A percentile compares a stretch with the other conserved stretches of the same genome.
Evolutionary conservation across 2,113 vertebrate species (phyloP).

Genomic region (Osmerus mordax): DNA sequence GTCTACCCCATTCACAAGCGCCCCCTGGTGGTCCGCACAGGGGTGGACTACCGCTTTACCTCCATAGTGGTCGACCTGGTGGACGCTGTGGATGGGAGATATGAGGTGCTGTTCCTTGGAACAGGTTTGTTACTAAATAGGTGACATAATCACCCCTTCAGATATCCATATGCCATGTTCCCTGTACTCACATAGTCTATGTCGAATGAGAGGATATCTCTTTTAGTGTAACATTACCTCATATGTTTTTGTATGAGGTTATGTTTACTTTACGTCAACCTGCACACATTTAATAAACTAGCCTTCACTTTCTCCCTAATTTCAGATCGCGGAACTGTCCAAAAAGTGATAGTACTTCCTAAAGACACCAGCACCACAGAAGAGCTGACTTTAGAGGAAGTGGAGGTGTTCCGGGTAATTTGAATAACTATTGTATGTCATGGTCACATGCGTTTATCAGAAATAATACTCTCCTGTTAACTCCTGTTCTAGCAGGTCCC

Average conservation of each 20-base stretch:
- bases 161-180: too few relatives aligned
- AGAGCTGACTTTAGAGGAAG: slow-evolving; percentile 68
- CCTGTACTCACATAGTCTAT: too few relatives aligned
- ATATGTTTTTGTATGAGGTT: too few relatives aligned
- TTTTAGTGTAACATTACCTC: too few relatives aligned
- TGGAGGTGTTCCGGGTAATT: slow-evolving; percentile 69
- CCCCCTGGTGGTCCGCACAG: slow-evolving; percentile 66
- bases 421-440: background rate
- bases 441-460: background rate
- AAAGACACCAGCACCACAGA: slow-evolving; percentile 60
- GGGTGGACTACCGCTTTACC: slow-evolving; percentile 68
- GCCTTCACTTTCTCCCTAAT: background rate
- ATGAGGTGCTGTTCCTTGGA: slow-evolving; percentile 70
- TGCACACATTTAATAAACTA: background rate
- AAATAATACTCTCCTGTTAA: too few relatives aligned
- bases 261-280: too few relatives aligned
- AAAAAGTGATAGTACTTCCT: slow-evolving; percentile 71
- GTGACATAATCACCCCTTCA: too few relatives aligned
- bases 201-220: too few relatives aligned
- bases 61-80: slow-evolving; percentile 68
- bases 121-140: slow-evolving; percentile 53
- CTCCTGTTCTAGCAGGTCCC: slow-evolving; percentile 46
- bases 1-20: slow-evolving; percentile 68
- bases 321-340: slow-evolving; percentile 69
- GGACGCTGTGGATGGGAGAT: slow-evolving; percentile 68